Evolutionary conservation across 35 echinoderm and acorn worm genomes (phyloP).

Genomic region (Heliocidaris erythrogramma): DNA sequence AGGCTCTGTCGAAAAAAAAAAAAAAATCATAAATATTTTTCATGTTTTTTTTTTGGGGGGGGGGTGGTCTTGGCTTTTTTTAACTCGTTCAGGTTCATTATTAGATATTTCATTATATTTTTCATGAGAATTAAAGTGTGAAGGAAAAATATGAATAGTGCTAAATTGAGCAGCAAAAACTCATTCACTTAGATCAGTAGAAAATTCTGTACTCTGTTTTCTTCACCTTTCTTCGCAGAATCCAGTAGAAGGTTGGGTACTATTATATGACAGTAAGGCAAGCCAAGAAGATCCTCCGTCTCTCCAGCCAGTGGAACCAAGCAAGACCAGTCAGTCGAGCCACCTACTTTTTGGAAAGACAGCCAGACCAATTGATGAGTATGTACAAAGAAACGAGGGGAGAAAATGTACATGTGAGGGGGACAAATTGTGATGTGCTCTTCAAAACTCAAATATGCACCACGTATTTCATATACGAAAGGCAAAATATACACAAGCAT

Average conservation of each 20-base stretch:
- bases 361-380: conserved; percentile 70
- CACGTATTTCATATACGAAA: neutral
- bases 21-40: no score
- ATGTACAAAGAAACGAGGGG: neutral
- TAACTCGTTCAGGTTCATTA: no score
- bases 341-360: conserved; percentile 80
- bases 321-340: conserved; percentile 43
- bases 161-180: no score
- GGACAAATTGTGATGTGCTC: neutral
- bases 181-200: neutral
- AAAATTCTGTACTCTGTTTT: neutral
- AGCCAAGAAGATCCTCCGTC: conserved; percentile 74
- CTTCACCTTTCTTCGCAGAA: neutral
- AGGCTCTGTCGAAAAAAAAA: no score
- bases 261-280: conserved; percentile 84
- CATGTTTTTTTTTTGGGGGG: no score
- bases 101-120: no score
- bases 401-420: neutral
- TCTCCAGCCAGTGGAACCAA: conserved; percentile 65
- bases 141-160: no score
- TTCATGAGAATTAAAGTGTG: no score
- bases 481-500: no score
- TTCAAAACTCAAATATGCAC: no score
- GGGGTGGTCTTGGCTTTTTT: no score
- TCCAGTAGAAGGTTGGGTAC: conserved; percentile 76